These are phyloP conservation scores for Dermatemys mawii DNA, from an alignment of 2,113 vertebrate species.

Conservation along the genomic window DNA sequence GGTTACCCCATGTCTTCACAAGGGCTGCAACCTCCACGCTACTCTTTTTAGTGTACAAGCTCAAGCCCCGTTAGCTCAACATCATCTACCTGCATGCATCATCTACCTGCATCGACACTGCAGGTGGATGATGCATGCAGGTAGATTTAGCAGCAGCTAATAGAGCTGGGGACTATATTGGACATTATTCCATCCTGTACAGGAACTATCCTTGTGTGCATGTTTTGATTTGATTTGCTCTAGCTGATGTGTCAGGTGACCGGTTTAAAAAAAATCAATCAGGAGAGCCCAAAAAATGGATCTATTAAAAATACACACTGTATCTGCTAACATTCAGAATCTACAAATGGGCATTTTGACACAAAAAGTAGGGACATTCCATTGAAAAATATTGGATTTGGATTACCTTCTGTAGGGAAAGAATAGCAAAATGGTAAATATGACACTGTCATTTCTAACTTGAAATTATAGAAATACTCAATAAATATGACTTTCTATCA, in stretches of 20 bases:
- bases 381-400: neutral
- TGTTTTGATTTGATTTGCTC: neutral
- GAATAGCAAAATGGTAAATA: neutral
- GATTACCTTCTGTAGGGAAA: neutral
- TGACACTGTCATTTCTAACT: neutral
- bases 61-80: neutral
- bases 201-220: neutral
- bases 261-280: neutral
- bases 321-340: neutral
- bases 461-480: neutral
- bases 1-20: neutral
- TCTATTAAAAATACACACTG: neutral
- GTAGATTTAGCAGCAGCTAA: neutral
- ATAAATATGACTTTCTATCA: neutral
- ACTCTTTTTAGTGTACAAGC: neutral
- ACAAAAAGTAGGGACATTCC: neutral
- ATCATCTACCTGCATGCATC: no score
- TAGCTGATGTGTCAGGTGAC: neutral
- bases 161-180: neutral
- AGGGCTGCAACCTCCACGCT: neutral
- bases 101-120: no score
- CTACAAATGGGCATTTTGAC: neutral
- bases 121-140: no score
- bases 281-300: neutral
- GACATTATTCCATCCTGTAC: neutral